phyloP scores from a whole-genome alignment of 2,113 vertebrate genomes.

The Pipa parva region DNA sequence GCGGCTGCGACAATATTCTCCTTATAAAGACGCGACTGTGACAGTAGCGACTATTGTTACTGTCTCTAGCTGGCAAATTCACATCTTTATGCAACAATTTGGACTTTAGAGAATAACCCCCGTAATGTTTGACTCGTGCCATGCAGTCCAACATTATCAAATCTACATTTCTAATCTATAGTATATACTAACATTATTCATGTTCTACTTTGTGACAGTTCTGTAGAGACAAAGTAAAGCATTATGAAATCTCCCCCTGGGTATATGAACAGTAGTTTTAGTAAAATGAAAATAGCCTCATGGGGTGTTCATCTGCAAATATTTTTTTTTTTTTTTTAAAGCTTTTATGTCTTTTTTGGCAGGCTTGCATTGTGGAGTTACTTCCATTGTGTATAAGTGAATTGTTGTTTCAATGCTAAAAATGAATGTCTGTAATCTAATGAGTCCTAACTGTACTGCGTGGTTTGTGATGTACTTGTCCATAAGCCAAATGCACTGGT shows the following conservation, averaged over 20 bases:
- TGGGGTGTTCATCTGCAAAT: background rate
- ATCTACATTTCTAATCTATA: too few relatives aligned
- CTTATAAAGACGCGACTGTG: too few relatives aligned
- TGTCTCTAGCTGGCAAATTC: too few relatives aligned
- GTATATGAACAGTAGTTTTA: background rate
- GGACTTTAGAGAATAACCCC: too few relatives aligned
- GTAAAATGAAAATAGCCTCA: background rate
- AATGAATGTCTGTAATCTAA: constrained; percentile 56
- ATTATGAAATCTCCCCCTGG: background rate
- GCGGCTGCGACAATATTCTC: too few relatives aligned
- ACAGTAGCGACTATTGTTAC: too few relatives aligned
- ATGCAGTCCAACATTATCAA: too few relatives aligned
- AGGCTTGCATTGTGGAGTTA: constrained; percentile 60
- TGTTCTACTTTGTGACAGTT: constrained; percentile 6
- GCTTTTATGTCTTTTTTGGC: constrained; percentile 56
- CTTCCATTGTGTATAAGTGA: constrained; percentile 54
- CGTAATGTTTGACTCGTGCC: too few relatives aligned
- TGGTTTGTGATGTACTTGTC: constrained; percentile 70
- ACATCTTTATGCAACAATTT: too few relatives aligned
- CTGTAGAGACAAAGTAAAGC: constrained; percentile 17
- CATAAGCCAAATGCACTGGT: constrained; percentile 76
- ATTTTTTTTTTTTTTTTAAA: background rate
- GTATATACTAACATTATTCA: too few relatives aligned
- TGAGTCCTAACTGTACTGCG: constrained; percentile 54
- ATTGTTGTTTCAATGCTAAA: constrained; percentile 48